These are phyloP conservation scores for Entomyzon cyanotis DNA, from an alignment of 2,113 vertebrate genomes.

Conservation along the genomic window DNA sequence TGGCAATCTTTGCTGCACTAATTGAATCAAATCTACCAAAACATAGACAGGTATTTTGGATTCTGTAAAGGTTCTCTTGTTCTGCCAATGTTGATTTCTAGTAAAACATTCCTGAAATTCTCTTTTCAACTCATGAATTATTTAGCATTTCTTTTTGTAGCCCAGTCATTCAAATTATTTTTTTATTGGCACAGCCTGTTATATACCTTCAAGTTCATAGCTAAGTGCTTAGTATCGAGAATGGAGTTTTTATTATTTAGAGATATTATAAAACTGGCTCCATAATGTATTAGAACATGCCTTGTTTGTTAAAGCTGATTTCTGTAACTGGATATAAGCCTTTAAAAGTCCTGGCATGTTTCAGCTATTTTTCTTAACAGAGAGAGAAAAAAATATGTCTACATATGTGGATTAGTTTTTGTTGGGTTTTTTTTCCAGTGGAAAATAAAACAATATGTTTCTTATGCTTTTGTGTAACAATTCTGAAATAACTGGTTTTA, in stretches of 20 bases:
- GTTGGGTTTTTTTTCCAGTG: not conserved
- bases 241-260: conserved; percentile 13
- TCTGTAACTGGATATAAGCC: not conserved
- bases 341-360: not conserved
- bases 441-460: not conserved
- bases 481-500: not conserved
- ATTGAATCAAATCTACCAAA: not conserved
- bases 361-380: not conserved
- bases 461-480: not conserved
- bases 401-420: not conserved
- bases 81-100: not conserved
- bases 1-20: not conserved
- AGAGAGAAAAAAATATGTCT: not conserved
- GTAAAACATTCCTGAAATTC: conserved; percentile 13
- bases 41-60: not conserved
- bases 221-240: not conserved
- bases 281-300: conserved; percentile 1
- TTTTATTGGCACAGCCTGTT: not conserved
- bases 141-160: not conserved
- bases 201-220: not conserved
- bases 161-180: not conserved
- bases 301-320: not conserved
- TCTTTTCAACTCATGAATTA: conserved; percentile 1
- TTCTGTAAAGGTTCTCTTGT: not conserved
- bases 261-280: not conserved